Percentiles rank a stretch among this genome's conserved stretches.
Evolutionary conservation across 2,797 vertebrate genomes (phyloP).

Genomic region (Acanthiza pusilla): DNA sequence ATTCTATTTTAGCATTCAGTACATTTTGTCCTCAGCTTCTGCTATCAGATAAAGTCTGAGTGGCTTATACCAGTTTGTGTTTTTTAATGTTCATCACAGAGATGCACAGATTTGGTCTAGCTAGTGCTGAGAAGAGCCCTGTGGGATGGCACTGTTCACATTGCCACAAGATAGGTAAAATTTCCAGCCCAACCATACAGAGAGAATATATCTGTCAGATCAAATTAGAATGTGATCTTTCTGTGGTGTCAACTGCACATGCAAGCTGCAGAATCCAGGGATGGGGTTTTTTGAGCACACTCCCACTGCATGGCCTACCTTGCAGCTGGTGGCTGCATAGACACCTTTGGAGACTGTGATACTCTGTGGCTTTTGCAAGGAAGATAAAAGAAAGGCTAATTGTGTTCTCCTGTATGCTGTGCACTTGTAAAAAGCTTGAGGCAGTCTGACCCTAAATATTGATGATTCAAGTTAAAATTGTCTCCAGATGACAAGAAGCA

Average conservation of each 20-base stretch:
- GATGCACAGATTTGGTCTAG: background rate
- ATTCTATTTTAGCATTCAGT: background rate
- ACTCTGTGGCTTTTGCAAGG: background rate
- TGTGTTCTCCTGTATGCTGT: background rate
- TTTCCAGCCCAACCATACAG: background rate
- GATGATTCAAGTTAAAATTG: background rate
- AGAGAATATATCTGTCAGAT: background rate
- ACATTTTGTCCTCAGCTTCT: background rate
- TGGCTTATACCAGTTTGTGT: background rate
- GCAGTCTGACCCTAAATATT: constrained; percentile 4
- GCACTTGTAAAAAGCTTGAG: background rate
- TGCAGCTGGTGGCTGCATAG: background rate
- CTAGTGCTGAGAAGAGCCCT: background rate
- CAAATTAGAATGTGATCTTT: background rate
- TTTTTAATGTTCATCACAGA: background rate
- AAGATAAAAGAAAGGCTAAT: background rate
- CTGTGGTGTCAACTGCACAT: fast-evolving
- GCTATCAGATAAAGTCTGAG: background rate
- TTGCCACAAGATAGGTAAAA: background rate
- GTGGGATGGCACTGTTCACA: background rate
- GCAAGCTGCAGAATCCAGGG: background rate
- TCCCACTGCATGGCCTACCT: background rate
- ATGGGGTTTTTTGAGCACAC: background rate
- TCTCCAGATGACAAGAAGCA: background rate
- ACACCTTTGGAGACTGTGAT: background rate